Evolutionary conservation across 2,113 vertebrate species (phyloP).

Genomic region (Ailuropoda melanoleuca): DNA sequence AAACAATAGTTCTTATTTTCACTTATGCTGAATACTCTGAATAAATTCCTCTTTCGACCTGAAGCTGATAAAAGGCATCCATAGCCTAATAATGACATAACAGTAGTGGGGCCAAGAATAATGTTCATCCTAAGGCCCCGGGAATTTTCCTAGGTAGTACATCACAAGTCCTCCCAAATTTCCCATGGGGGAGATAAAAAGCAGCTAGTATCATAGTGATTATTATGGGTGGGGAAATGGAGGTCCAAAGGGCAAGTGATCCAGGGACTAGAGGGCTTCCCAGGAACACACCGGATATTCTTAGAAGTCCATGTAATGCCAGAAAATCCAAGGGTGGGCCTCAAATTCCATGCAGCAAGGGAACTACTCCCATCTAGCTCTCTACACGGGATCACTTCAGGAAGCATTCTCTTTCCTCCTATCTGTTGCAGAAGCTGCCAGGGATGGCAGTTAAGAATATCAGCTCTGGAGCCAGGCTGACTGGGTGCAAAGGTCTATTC

Average conservation of each 20-base stretch:
- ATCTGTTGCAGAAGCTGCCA: neutral
- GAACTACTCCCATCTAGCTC: neutral
- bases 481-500: neutral
- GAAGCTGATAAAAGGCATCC: neutral
- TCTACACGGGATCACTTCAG: neutral
- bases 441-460: neutral
- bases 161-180: neutral
- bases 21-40: neutral
- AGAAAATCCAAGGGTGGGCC: neutral
- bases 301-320: neutral
- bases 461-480: neutral
- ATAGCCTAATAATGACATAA: neutral
- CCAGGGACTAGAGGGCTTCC: neutral
- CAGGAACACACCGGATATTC: neutral
- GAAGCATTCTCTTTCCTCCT: neutral
- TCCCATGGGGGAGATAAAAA: neutral
- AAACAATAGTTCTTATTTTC: neutral
- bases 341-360: neutral
- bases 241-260: neutral
- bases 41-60: neutral
- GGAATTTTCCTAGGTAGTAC: neutral
- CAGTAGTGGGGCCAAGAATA: neutral
- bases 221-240: neutral
- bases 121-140: neutral
- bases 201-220: neutral